phyloP scores from a whole-genome alignment of 2,888 invertebrate species.

The Xiphydria camelus region DNA sequence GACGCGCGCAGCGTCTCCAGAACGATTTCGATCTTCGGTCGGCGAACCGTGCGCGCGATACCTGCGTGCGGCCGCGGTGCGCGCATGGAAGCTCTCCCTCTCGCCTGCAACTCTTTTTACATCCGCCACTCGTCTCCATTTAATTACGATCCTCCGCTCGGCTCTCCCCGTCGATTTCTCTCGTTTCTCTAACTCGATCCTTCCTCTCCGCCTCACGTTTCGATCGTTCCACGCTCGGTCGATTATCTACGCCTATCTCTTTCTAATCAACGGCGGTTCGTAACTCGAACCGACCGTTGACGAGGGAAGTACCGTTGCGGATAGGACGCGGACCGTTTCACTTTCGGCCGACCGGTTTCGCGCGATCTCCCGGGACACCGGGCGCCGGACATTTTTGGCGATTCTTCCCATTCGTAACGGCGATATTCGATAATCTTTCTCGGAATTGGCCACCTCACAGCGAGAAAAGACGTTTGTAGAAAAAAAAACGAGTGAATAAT shows the following conservation, averaged over 20 bases:
- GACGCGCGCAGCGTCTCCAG: too few relatives aligned
- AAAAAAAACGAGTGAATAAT: too few relatives aligned
- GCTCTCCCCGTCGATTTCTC: neutral
- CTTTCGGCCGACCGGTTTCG: constrained; percentile 34
- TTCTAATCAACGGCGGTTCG: constrained; percentile 16
- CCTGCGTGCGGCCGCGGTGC: constrained; percentile 14
- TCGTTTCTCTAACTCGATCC: constrained; percentile 15
- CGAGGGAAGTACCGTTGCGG: constrained; percentile 33
- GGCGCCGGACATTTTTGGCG: too few relatives aligned
- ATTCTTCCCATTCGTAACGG: too few relatives aligned
- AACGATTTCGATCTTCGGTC: neutral
- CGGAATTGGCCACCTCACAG: too few relatives aligned
- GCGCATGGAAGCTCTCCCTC: constrained; percentile 25
- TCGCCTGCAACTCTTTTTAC: too few relatives aligned
- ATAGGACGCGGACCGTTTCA: constrained; percentile 46
- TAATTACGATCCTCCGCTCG: neutral
- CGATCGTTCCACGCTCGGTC: too few relatives aligned
- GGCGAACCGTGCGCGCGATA: neutral
- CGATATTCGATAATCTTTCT: too few relatives aligned
- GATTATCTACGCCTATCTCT: too few relatives aligned
- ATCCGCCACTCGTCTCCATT: too few relatives aligned
- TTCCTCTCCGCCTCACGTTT: constrained; percentile 7
- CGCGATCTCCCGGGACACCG: too few relatives aligned
- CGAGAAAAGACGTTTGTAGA: too few relatives aligned
- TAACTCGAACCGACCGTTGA: constrained; percentile 37